Base-by-base conservation (phyloP, 2,113 vertebrate genomes). In the Pelecanoides urinatrix region DNA sequence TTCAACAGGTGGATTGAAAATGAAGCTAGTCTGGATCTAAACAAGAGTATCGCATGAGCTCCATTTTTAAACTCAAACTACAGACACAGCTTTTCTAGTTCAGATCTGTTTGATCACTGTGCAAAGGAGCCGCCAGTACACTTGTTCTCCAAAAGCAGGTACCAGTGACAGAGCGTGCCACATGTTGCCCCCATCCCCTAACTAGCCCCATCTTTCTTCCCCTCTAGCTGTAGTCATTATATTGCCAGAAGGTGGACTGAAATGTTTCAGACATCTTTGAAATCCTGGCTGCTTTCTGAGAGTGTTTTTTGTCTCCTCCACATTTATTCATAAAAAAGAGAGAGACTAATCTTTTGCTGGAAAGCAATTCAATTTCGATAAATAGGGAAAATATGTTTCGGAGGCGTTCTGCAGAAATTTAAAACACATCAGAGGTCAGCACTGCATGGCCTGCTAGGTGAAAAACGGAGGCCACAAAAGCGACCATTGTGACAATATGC, bases 371-470 rank as follows among this genome's bases (percentile, higher is more conserved):
- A 85, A 61, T 83, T 88, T 66, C 23, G 29, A 20, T 59, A 76
- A 49, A 62, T 11, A 36, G 2, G 30, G 53, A 90, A 75, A 53
- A 66, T 74, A 68, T 0, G 2, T 38, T 84, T 67, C 83, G 5
- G 11, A 72, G 45, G 26, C 26, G 86, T 94, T 95, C 36, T 98
- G 96, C 78, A 75, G 71, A 94, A 97, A 92, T 74, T 93, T 76
- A 93, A 96, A 96, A 53, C 74, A 88, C 38, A n/a, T 76, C 63
- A 86, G 67, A 91, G 45, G 20, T 92, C 78, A 93, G 56, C n/a
- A 66, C 45, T 89, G 74, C 27, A 47, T 6, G 22, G 58, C 17
- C 53, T 83, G 27, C 74, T 89, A 71, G 36, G 70, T 76, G 91
- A 93, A 95, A 94, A 97, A 92, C 11, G 5, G 19, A 26, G 65